Conservation (phyloP, 2,797 vertebrate genomes). For the Ptychobarbus kaznakovi region DNA sequence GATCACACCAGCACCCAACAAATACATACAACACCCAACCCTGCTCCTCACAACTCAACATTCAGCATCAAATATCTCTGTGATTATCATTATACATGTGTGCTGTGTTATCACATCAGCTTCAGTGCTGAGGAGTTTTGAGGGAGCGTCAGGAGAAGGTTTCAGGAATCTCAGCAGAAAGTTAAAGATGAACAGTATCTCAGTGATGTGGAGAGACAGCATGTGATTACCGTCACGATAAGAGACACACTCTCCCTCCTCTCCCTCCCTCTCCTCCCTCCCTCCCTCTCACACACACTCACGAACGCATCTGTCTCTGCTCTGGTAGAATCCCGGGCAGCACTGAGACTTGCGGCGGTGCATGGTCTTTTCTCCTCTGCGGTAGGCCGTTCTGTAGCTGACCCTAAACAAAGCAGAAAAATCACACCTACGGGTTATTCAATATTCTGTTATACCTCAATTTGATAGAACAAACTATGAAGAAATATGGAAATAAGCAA, state of each 20-base stretch:
- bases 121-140: not conserved
- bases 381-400: conserved; percentile 92
- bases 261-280: not conserved
- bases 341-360: conserved; percentile 95
- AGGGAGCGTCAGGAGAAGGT: no score
- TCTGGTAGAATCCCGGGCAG: conserved; percentile 94
- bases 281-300: conserved; percentile 68
- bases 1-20: conserved; percentile 61
- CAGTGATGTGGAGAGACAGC: conserved; percentile 52
- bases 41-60: not conserved
- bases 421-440: not conserved
- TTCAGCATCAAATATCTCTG: not conserved
- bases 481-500: no score
- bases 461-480: not conserved
- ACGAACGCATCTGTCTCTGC: conserved; percentile 91
- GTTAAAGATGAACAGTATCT: not conserved
- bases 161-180: not conserved
- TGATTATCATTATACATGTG: not conserved
- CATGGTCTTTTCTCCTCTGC: conserved; percentile 94
- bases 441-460: not conserved
- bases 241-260: not conserved
- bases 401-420: conserved; percentile 76
- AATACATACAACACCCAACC: conserved; percentile 30
- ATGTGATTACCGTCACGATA: conserved; percentile 65
- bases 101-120: not conserved